phyloP scores from a whole-genome alignment of 2,797 vertebrate species.

The Poeciliopsis presidionis region DNA sequence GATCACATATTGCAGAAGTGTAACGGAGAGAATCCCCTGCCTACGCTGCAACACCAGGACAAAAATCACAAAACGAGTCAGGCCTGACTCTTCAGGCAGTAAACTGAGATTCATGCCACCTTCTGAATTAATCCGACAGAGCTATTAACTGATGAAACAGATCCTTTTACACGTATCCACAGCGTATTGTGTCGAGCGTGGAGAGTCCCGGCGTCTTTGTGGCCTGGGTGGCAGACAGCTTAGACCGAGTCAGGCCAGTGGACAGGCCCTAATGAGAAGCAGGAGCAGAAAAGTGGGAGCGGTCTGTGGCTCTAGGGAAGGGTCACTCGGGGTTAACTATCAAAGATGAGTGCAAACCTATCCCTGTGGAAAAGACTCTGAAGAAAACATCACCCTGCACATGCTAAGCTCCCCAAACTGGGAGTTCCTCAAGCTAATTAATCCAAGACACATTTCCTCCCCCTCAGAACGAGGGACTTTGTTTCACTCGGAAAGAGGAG shows the following conservation, averaged over 20 bases:
- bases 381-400: constrained; percentile 82
- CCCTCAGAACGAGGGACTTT: constrained; percentile 31
- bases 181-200: constrained; percentile 14
- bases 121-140: constrained; percentile 11
- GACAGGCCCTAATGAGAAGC: constrained; percentile 84
- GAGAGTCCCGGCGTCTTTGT: constrained; percentile 32
- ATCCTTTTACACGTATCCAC: not conserved
- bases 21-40: not conserved
- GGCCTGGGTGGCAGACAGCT: constrained; percentile 60
- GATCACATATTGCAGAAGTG: not conserved
- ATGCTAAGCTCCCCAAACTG: constrained; percentile 81
- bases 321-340: constrained; percentile 84
- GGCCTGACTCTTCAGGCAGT: not conserved
- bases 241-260: constrained; percentile 57
- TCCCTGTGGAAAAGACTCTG: constrained; percentile 82
- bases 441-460: constrained; percentile 79
- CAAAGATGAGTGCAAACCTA: constrained; percentile 87
- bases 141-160: constrained; percentile 21
- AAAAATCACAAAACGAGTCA: too few species aligned
- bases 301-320: constrained; percentile 69
- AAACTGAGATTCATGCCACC: constrained; percentile 13
- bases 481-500: constrained; percentile 52
- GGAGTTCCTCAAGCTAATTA: constrained; percentile 83
- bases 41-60: not conserved
- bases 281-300: constrained; percentile 79